A percentile compares a stretch with the other conserved stretches of the same genome.
Evolutionary conservation across 2,113 vertebrate genomes (phyloP).

Genomic region (Fukomys damarensis): DNA sequence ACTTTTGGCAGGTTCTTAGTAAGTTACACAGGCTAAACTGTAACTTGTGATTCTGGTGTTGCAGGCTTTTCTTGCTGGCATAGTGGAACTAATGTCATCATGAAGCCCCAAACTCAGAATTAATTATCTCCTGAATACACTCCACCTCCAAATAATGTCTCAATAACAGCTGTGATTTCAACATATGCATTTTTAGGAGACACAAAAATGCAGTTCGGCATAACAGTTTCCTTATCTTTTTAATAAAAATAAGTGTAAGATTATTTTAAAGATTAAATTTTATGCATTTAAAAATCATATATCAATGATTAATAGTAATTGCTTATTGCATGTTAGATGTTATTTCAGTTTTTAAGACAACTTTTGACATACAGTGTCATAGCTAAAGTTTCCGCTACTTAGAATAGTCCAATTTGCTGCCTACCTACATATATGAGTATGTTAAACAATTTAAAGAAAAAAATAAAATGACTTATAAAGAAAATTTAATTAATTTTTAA

Average conservation of each 20-base stretch:
- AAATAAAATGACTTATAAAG: background rate
- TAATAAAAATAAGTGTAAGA: background rate
- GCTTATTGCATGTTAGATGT: background rate
- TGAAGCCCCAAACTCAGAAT: too few relatives aligned
- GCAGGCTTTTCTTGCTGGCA: background rate
- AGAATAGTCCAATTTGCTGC: background rate
- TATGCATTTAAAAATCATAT: background rate
- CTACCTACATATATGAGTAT: background rate
- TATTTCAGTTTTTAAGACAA: background rate
- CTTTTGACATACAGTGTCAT: background rate
- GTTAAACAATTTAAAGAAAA: background rate
- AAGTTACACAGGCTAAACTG: background rate
- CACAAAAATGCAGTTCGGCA: too few relatives aligned
- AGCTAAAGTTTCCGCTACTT: background rate
- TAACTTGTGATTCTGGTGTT: background rate
- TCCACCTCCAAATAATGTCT: background rate
- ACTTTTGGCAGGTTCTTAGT: background rate
- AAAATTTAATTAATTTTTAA: background rate
- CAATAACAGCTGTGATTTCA: background rate
- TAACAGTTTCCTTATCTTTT: background rate
- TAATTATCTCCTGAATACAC: background rate
- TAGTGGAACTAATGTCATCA: background rate
- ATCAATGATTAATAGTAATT: background rate
- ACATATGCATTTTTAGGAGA: background rate
- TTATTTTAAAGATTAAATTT: background rate